Evolutionary conservation across 2,888 invertebrate species (phyloP), one percentile per base, ranked within the genome.

Genomic region (Acholoe squamosa): DNA sequence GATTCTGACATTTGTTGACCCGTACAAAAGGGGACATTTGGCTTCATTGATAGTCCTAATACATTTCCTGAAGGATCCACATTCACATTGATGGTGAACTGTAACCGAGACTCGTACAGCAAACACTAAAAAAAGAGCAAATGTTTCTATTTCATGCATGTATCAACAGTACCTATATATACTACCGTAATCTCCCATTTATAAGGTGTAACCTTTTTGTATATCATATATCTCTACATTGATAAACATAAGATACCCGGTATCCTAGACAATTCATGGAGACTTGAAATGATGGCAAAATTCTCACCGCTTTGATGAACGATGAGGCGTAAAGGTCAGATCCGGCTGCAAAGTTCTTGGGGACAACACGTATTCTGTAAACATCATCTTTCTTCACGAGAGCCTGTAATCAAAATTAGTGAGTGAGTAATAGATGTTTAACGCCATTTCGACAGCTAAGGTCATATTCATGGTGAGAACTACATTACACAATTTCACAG

Each of bases 31-130:
- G 94, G 93, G 14, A 94, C 92, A 31, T 92, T 91, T 0, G 95
- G 94, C 54, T 94, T 94, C 90, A 96, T 92, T 54, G 96, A 95
- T 84, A 96, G 94, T 22, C 96, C 96, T 90, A 98, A 97, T 0
- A 98, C 97, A 92, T 97, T 97, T 0, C 98, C 98, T 93, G 97
- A 97, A 88, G 97, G 97, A 94, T 98, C 97, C 80, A 98, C 96
- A 95, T 98, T 98, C 31, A 98, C 96, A 94, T 97, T 98, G 31
- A 99, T 96, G 34, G 97, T 96, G 95, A 98, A 98, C 92, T 97
- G 97, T 22, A 98, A 96, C 90, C 97, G 97, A 80, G 97, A 97
- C 92, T 97, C 97, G 56, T 98, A 96, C 92, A 98, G 96, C 92
- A 97, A 97, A 95, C 97, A 97, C 97, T 97, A 54, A 19, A 93